Evolutionary conservation across 1,140 invertebrate species (phyloP).

Genomic region (Drosophila parvula): DNA sequence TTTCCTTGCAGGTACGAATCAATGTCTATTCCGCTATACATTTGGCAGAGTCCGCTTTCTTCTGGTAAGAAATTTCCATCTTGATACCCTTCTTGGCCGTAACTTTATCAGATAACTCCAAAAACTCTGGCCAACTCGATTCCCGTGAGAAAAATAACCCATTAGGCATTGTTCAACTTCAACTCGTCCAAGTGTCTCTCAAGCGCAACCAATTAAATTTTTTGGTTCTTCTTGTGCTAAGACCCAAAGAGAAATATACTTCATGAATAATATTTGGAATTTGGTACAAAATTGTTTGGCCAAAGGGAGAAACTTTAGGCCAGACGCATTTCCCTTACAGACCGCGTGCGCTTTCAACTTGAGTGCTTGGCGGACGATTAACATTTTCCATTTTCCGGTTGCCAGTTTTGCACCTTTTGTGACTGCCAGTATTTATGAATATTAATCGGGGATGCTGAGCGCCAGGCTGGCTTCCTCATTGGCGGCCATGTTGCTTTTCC

Average conservation of each 20-base stretch:
- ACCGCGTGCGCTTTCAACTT: slow-evolving; percentile 67
- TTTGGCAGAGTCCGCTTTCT: not conserved
- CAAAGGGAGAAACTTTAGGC: slow-evolving; percentile 47
- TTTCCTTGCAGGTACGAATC: slow-evolving; percentile 32
- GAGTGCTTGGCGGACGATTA: slow-evolving; percentile 75
- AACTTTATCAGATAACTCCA: slow-evolving; percentile 24
- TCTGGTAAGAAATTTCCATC: slow-evolving; percentile 32
- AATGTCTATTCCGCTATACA: too few relatives aligned
- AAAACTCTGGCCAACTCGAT: slow-evolving; percentile 4
- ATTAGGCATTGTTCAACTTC: slow-evolving; percentile 52
- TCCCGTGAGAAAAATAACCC: slow-evolving; percentile 41
- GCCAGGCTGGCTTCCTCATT: slow-evolving; percentile 29
- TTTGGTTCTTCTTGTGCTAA: slow-evolving; percentile 52
- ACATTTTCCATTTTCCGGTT: slow-evolving; percentile 78
- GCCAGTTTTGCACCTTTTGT: slow-evolving; percentile 56
- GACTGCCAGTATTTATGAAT: slow-evolving; percentile 73
- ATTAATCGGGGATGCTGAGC: slow-evolving; percentile 66
- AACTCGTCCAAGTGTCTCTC: slow-evolving; percentile 56
- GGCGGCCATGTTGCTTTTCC: slow-evolving; percentile 39
- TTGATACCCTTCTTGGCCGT: slow-evolving; percentile 23
- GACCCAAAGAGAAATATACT: not conserved
- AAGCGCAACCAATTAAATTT: slow-evolving; percentile 79
- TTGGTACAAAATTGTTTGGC: slow-evolving; percentile 3
- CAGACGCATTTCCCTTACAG: slow-evolving; percentile 49
- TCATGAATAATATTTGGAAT: slow-evolving; percentile 67